Conservation (phyloP, 1,140 invertebrate genomes). For the Idris sp. region DNA sequence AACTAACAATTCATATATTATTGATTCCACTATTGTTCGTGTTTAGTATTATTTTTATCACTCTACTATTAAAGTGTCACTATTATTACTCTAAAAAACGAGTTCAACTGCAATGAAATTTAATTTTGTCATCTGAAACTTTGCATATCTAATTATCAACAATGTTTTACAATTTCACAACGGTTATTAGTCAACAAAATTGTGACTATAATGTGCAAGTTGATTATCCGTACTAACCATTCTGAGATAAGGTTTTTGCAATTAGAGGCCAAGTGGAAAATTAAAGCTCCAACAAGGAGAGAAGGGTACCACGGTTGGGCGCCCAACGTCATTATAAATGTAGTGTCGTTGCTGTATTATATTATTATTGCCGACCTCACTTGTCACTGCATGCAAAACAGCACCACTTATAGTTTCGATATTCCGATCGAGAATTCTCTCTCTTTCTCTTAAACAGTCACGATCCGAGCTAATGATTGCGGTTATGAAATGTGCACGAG, state of each 20-base stretch:
- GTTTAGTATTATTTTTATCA: no score
- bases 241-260: conserved; percentile 32
- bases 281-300: conserved; percentile 39
- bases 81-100: no score
- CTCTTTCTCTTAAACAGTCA: conserved; percentile 21
- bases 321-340: conserved; percentile 46
- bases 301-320: conserved; percentile 28
- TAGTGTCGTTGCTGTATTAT: conserved; percentile 18
- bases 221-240: conserved; percentile 42
- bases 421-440: conserved; percentile 40
- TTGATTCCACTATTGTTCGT: no score
- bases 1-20: no score
- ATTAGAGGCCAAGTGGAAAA: conserved; percentile 51
- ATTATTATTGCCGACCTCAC: conserved; percentile 57
- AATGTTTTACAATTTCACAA: no score
- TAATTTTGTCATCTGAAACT: no score
- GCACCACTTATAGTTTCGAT: conserved; percentile 35
- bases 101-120: no score
- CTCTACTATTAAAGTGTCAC: no score
- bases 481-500: conserved; percentile 7
- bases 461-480: conserved; percentile 33
- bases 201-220: conserved; percentile 25
- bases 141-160: no score
- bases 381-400: conserved; percentile 46
- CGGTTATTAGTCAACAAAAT: conserved; percentile 24